These are phyloP conservation scores for Sinocyclocheilus anophthalmus DNA, from an alignment of 2,113 vertebrate species.

Conservation along the genomic window DNA sequence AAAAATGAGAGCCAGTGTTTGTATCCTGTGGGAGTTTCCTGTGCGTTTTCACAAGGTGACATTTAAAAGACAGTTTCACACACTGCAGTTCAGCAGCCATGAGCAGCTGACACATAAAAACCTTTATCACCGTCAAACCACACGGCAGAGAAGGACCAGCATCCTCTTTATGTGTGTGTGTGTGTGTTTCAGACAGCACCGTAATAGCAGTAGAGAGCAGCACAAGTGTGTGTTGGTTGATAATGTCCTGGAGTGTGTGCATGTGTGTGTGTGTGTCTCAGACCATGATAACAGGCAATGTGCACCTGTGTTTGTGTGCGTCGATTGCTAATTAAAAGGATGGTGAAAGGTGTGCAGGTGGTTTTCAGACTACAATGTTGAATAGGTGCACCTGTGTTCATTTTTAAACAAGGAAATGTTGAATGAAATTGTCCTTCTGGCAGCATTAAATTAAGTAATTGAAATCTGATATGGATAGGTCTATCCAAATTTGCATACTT, in stretches of 20 bases:
- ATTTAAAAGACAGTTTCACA: constrained; percentile 72
- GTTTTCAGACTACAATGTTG: neutral
- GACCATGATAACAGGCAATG: constrained; percentile 15
- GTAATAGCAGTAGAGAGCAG: neutral
- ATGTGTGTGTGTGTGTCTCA: neutral
- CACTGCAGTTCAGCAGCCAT: constrained; percentile 54
- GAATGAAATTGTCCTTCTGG: neutral
- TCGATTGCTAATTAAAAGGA: constrained; percentile 18
- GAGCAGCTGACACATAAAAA: constrained; percentile 61
- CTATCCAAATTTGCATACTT: neutral
- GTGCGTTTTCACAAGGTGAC: constrained; percentile 70
- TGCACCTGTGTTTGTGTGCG: constrained; percentile 23
- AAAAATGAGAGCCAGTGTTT: constrained; percentile 34
- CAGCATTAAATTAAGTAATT: neutral
- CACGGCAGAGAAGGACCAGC: constrained; percentile 34
- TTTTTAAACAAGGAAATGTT: constrained; percentile 7
- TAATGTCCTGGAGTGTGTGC: constrained; percentile 23
- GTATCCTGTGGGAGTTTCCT: constrained; percentile 36
- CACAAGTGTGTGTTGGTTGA: constrained; percentile 1
- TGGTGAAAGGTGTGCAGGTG: constrained; percentile 24
- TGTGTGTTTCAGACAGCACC: neutral
- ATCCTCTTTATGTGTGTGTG: neutral
- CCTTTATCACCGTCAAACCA: constrained; percentile 63
- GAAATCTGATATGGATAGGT: neutral
- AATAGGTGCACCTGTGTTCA: neutral